Evolutionary conservation across 2,797 vertebrate genomes (phyloP), one percentile per base, ranked within the genome.

Genomic region (Pelochelys cantorii): DNA sequence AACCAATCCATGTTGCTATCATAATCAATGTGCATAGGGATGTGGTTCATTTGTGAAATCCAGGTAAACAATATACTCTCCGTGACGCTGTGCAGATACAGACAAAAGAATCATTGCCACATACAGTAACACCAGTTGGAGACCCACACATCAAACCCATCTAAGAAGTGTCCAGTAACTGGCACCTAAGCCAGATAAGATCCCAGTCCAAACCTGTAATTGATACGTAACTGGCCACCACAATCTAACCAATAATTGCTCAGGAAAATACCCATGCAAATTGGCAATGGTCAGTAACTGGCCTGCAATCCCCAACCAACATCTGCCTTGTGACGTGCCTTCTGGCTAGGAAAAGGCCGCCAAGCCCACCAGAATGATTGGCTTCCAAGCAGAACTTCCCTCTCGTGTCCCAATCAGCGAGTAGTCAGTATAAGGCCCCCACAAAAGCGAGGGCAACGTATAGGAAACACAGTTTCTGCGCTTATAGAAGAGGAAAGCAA

Each of bases 1-100:
- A 98, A 96, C 98, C 98, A 98, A 94, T 98, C 98, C 92, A 84
- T 62, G 2, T 98, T 98, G 81, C 86, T 97, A 82, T 98, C 98
- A 1, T 97, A 96, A 86, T 98, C 98, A 0, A 98, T 98, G 89
- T 98, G 95, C 97, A 97, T 96, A 0, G 98, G 97, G 84, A 96
- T 95, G 74, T 92, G 95, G 83, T 98, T 98, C 98, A 98, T 97
- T 84, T 98, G 98, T 2, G 98, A 98, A 18, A 98, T 68, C 98
- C 98, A 98, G 86, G 98, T 98, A 96, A 98, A 98, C 98, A 98
- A 98, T 95, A 98, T 97, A 22, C 97, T 98, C 89, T 98, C 98
- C 92, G 97, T 94, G 90, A 97, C 93, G 83, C 97, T 97, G 92
- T 9, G 59, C 23, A 52, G 1, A 94, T 29, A 85, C 31, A 83